Conservation (phyloP, 2,113 vertebrate species). For the Phalacrocorax carbo region DNA sequence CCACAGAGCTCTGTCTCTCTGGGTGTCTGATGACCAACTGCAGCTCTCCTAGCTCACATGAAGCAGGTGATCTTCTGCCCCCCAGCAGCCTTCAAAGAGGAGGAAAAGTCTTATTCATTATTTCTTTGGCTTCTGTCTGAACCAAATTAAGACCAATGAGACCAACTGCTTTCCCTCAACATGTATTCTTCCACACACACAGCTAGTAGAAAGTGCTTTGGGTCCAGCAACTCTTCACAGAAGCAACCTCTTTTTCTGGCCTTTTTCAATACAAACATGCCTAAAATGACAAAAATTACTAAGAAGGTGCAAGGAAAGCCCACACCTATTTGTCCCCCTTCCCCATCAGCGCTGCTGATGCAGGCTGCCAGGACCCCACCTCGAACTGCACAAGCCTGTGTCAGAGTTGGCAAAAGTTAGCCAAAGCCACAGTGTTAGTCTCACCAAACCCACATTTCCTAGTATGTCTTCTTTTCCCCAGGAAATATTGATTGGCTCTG, state of each 20-base stretch:
- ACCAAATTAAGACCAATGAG: background rate
- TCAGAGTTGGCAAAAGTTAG: background rate
- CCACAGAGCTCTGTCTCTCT: background rate
- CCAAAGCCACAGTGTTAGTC: accelerated
- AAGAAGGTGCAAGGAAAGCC: background rate
- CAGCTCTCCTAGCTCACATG: background rate
- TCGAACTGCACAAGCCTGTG: accelerated
- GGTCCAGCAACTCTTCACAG: background rate
- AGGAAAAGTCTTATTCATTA: background rate
- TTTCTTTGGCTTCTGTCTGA: background rate
- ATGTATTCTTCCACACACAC: accelerated
- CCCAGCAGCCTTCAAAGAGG: background rate
- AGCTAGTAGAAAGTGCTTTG: background rate
- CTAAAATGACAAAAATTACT: background rate
- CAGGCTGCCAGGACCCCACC: background rate
- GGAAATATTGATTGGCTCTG: background rate
- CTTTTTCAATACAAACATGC: background rate
- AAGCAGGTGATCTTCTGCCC: background rate
- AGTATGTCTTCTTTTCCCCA: accelerated
- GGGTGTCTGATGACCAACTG: background rate
- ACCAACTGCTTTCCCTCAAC: background rate
- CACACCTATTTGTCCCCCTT: accelerated
- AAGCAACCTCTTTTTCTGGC: background rate
- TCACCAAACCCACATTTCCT: background rate
- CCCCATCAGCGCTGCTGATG: background rate